Evolutionary conservation across 2,888 invertebrate genomes (phyloP).

Genomic region (Pristionchus fissidentatus): DNA sequence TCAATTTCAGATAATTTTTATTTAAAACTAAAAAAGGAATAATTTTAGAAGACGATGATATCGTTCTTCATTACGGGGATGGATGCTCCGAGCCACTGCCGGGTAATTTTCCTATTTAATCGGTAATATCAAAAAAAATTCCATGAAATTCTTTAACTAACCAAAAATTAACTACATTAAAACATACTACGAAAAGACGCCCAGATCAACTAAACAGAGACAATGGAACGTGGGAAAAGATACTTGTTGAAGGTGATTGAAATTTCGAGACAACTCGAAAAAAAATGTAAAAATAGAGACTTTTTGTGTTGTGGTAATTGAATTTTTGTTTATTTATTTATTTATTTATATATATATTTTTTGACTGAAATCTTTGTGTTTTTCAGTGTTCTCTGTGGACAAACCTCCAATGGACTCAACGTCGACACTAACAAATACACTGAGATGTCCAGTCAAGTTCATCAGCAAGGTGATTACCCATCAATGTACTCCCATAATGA

Average conservation of each 20-base stretch:
- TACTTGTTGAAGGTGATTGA: too few relatives aligned
- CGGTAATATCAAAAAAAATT: too few relatives aligned
- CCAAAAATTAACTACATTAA: too few relatives aligned
- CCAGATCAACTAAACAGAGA: too few relatives aligned
- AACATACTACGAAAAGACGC: too few relatives aligned
- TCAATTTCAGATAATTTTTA: too few relatives aligned
- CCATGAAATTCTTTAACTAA: neutral
- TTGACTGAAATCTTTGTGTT: neutral
- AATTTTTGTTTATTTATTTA: slow-evolving; percentile 7
- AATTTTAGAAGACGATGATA: slow-evolving; percentile 40
- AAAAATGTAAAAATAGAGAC: too few relatives aligned
- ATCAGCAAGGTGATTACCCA: slow-evolving; percentile 57
- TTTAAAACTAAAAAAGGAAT: neutral
- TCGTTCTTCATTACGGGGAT: slow-evolving; percentile 56
- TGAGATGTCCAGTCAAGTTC: slow-evolving; percentile 67
- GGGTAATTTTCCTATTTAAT: neutral
- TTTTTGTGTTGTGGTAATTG: too few relatives aligned
- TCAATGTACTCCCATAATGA: too few relatives aligned
- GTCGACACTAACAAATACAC: slow-evolving; percentile 62
- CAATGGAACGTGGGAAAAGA: too few relatives aligned
- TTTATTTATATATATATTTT: too few relatives aligned
- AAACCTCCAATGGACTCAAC: slow-evolving; percentile 66
- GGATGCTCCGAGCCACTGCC: slow-evolving; percentile 2
- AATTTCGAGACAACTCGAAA: too few relatives aligned
- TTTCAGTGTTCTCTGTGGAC: slow-evolving; percentile 65